These are phyloP conservation scores for Peromyscus melanophrys DNA, from an alignment of 2,797 vertebrate species.

Conservation along the genomic window DNA sequence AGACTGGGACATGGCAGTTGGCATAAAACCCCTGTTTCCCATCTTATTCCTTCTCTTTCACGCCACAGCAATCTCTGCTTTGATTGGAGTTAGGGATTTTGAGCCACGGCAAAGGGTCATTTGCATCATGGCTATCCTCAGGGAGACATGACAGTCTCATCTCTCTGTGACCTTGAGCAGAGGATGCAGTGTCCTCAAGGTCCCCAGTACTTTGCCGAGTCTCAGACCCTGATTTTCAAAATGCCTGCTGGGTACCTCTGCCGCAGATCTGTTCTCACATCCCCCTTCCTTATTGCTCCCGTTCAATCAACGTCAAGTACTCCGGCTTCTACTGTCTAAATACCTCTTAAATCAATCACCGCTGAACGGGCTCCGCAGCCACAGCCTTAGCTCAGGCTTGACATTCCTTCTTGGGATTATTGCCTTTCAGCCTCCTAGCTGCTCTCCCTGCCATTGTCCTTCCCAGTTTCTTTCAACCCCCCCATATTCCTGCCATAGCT, in stretches of 20 bases:
- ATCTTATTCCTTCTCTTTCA: not conserved
- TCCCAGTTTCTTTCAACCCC: no score
- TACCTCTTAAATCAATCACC: conserved; percentile 60
- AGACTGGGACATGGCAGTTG: not conserved
- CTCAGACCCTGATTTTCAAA: conserved; percentile 10
- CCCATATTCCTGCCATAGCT: accelerated
- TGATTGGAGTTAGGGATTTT: not conserved
- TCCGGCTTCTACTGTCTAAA: conserved; percentile 53
- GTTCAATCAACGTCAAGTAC: conserved; percentile 59
- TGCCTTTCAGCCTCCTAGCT: not conserved
- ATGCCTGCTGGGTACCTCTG: not conserved
- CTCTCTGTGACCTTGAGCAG: conserved; percentile 13
- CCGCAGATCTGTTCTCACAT: not conserved
- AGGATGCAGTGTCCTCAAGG: not conserved
- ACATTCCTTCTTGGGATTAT: not conserved
- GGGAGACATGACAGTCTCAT: not conserved
- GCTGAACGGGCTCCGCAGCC: not conserved
- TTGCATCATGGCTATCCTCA: not conserved
- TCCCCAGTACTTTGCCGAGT: not conserved
- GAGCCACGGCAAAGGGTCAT: not conserved
- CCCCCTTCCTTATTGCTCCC: conserved; percentile 45
- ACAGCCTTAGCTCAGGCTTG: not conserved
- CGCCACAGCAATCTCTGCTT: not conserved
- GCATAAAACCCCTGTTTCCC: not conserved
- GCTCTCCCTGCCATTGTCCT: not conserved